These are phyloP conservation scores for Phylloscopus collybita DNA, from an alignment of 2,797 vertebrate genomes.

Conservation along the genomic window DNA sequence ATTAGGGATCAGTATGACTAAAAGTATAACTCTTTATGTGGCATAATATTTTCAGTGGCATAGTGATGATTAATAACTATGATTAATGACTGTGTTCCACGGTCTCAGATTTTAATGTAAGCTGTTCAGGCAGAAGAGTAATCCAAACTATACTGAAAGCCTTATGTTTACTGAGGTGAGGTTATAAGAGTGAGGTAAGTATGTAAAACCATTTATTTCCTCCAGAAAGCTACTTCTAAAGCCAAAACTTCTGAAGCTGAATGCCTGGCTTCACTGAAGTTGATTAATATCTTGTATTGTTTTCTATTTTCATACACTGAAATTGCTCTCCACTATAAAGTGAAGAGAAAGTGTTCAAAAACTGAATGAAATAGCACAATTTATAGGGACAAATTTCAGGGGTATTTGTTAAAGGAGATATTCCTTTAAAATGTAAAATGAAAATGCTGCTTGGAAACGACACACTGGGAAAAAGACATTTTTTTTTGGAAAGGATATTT, in stretches of 20 bases:
- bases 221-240: not conserved
- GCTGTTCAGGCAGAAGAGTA: not conserved
- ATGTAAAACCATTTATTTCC: not conserved
- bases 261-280: not conserved
- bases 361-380: not conserved
- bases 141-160: not conserved
- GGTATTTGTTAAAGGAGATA: not conserved
- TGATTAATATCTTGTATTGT: not conserved
- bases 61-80: not conserved
- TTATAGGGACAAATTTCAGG: not conserved
- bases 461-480: not conserved
- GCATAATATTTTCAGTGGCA: not conserved
- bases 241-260: not conserved
- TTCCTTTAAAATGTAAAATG: not conserved
- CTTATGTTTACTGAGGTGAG: not conserved
- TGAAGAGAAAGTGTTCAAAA: not conserved
- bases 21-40: not conserved
- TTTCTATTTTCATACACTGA: not conserved
- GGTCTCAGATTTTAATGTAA: not conserved
- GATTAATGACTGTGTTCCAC: not conserved
- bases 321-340: not conserved
- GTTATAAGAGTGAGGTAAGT: not conserved
- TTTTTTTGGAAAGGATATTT: not conserved
- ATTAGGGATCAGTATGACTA: not conserved
- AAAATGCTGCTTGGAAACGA: not conserved